Evolutionary conservation across 2,797 vertebrate species (phyloP).

Genomic region (Falco rusticolus): DNA sequence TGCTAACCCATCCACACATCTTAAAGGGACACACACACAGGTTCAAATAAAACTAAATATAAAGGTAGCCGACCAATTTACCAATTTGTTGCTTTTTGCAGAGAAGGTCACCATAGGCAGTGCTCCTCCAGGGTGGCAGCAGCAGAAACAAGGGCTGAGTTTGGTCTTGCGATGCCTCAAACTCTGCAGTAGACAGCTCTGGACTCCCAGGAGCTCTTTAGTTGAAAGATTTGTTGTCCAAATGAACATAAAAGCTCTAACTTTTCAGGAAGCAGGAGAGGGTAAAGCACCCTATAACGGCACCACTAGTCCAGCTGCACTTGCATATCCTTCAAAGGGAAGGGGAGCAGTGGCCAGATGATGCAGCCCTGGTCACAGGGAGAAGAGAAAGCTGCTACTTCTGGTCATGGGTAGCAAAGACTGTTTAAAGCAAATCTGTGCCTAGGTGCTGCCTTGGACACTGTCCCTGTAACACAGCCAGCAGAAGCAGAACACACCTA

Average conservation of each 20-base stretch:
- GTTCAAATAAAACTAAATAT: not conserved
- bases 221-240: not conserved
- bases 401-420: no score
- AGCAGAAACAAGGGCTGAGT: not conserved
- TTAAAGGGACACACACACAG: slow-evolving; percentile 1
- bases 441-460: not conserved
- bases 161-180: not conserved
- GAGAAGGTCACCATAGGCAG: not conserved
- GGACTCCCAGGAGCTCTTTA: not conserved
- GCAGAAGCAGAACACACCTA: not conserved
- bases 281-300: not conserved
- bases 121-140: not conserved
- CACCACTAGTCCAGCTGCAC: not conserved
- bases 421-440: not conserved
- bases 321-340: not conserved
- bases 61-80: not conserved
- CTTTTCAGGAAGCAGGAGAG: not conserved
- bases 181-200: not conserved
- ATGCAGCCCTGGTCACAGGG: not conserved
- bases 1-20: not conserved
- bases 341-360: no score
- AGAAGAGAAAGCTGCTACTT: not conserved
- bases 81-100: not conserved
- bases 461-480: not conserved
- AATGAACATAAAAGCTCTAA: not conserved